Conservation (phyloP, 2,888 invertebrate species). For the Mesorhabditis belari region DNA sequence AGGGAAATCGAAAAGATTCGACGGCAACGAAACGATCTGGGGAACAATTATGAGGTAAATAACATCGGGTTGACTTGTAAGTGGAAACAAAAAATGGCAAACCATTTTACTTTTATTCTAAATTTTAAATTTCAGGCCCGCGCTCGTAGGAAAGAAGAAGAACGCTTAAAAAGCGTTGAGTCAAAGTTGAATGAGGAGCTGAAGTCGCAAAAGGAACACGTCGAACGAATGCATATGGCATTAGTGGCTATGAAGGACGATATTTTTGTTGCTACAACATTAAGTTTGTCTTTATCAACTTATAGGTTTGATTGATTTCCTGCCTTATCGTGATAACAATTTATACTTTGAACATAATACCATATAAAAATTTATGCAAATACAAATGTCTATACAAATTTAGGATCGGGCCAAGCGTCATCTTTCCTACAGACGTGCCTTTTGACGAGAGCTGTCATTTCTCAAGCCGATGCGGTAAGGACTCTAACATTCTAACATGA, state of each 20-base stretch:
- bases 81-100: background rate
- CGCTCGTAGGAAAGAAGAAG: constrained; percentile 74
- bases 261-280: too few species aligned
- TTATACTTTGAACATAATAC: too few species aligned
- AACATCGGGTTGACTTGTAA: too few species aligned
- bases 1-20: constrained; percentile 79
- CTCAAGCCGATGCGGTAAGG: constrained; percentile 77
- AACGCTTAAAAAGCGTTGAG: constrained; percentile 76
- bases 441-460: constrained; percentile 92
- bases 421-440: constrained; percentile 74
- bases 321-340: too few species aligned
- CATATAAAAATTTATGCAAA: too few species aligned
- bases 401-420: too few species aligned
- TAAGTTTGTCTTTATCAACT: background rate
- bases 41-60: too few species aligned
- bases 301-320: background rate
- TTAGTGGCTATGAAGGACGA: constrained; percentile 19
- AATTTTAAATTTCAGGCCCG: background rate
- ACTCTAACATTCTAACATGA: too few species aligned
- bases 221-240: constrained; percentile 67
- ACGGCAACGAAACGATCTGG: too few species aligned
- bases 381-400: too few species aligned
- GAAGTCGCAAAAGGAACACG: constrained; percentile 86
- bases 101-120: background rate
- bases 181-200: constrained; percentile 87